Conservation (phyloP, 2,888 invertebrate species). For the Brenthis hecate region DNA sequence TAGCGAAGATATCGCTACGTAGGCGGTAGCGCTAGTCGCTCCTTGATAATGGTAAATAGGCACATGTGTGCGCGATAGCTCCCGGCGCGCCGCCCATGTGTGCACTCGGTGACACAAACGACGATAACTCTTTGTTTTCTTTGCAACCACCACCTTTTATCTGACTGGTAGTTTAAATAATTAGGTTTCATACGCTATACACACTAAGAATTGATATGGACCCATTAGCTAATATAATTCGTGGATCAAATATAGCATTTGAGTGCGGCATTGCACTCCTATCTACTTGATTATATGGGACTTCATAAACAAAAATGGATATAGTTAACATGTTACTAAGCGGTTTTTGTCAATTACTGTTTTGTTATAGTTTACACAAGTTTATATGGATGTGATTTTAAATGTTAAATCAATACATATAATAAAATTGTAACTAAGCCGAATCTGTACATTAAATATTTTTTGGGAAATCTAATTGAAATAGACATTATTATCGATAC, state of each 20-base stretch:
- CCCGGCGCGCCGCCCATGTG: constrained; percentile 9
- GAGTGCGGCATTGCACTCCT: neutral
- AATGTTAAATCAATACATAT: no score
- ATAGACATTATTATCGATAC: no score
- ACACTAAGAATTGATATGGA: constrained; percentile 16
- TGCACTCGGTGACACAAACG: constrained; percentile 53
- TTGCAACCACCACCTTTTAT: constrained; percentile 60
- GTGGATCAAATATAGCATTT: neutral
- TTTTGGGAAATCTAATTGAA: no score
- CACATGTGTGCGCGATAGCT: constrained; percentile 28
- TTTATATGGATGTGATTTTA: constrained; percentile 1
- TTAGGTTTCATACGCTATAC: constrained; percentile 47
- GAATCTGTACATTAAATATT: no score
- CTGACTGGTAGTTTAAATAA: constrained; percentile 63
- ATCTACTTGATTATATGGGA: constrained; percentile 4
- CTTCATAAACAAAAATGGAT: neutral
- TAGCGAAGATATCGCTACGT: constrained; percentile 60
- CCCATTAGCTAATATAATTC: constrained; percentile 11
- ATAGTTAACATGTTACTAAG: neutral
- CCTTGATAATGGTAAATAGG: constrained; percentile 46
- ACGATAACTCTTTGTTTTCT: constrained; percentile 71
- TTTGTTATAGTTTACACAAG: neutral
- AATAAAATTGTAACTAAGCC: no score
- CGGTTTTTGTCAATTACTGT: constrained; percentile 10
- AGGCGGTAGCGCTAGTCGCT: constrained; percentile 49